Percentiles rank a stretch among this genome's conserved stretches.
Conservation (phyloP, 2,113 vertebrate species). For the Tetraodon nigroviridis region DNA sequence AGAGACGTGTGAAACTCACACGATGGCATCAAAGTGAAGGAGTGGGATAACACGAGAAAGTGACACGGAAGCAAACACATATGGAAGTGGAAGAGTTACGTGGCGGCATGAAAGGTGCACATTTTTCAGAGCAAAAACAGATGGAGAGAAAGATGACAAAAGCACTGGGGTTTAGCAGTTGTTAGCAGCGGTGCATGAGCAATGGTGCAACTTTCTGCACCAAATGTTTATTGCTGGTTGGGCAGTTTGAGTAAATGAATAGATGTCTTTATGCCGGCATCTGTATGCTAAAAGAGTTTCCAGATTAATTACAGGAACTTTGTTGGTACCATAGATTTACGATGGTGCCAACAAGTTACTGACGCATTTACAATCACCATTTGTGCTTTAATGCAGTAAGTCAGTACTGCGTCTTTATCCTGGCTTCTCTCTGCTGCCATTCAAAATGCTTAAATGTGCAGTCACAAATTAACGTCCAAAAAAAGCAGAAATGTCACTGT, state of each 20-base stretch:
- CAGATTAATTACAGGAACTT: too few species aligned
- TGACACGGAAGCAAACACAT: constrained; percentile 11
- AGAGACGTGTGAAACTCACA: constrained; percentile 2
- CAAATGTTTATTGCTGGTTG: constrained; percentile 9
- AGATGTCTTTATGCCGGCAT: too few species aligned
- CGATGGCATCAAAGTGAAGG: constrained; percentile 5
- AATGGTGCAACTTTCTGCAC: constrained; percentile 27
- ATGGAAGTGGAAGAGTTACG: constrained; percentile 31
- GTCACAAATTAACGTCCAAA: too few species aligned
- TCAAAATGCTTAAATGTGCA: too few species aligned
- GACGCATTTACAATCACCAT: too few species aligned
- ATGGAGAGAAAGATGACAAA: constrained; percentile 58
- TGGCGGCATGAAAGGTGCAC: constrained; percentile 20
- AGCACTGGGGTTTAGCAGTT: constrained; percentile 27
- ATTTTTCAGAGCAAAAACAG: constrained; percentile 55
- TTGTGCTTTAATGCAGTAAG: too few species aligned
- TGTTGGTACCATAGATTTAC: too few species aligned
- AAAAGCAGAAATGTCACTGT: too few species aligned
- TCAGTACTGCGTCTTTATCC: too few species aligned
- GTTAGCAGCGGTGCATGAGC: constrained; percentile 43
- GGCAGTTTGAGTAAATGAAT: background rate
- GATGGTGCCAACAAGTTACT: too few species aligned
- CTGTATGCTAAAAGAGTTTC: too few species aligned
- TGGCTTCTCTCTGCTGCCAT: too few species aligned
- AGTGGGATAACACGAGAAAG: background rate